Conservation (phyloP, 2,797 vertebrate species). For the Leucoraja ocellata region DNA sequence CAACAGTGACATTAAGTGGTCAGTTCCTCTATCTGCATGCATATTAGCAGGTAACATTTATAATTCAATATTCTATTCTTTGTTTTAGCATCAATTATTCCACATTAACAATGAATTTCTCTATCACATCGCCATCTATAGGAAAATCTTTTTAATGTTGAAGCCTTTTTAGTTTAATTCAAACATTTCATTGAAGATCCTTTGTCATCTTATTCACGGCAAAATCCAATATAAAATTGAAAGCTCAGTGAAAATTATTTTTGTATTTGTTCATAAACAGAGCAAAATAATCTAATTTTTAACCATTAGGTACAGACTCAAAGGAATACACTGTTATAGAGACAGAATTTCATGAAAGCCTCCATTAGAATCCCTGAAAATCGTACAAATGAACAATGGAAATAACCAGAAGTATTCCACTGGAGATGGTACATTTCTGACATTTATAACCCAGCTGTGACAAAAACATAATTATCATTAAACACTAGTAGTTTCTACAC, state of each 20-base stretch:
- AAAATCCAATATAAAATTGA: too few species aligned
- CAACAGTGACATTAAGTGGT: neutral
- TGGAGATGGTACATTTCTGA: neutral
- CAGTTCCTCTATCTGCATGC: neutral
- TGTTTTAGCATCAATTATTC: neutral
- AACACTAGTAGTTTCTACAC: neutral
- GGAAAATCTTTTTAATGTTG: neutral
- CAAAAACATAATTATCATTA: neutral
- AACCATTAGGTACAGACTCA: neutral
- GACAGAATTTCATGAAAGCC: neutral
- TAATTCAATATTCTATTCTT: neutral
- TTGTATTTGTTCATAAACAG: neutral
- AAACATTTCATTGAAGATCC: too few species aligned
- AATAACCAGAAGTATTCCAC: neutral
- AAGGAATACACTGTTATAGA: neutral
- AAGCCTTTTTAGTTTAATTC: neutral
- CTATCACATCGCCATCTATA: conserved; percentile 15
- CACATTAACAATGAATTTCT: neutral
- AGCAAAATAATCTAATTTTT: neutral
- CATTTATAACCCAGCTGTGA: neutral
- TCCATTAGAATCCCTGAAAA: neutral
- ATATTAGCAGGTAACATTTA: neutral
- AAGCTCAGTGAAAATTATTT: neutral
- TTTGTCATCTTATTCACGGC: too few species aligned
- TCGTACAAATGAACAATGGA: neutral